Evolutionary conservation across 92 coral and sea anemone genomes (phyloP).

Genomic region (Heteractis magnifica): DNA sequence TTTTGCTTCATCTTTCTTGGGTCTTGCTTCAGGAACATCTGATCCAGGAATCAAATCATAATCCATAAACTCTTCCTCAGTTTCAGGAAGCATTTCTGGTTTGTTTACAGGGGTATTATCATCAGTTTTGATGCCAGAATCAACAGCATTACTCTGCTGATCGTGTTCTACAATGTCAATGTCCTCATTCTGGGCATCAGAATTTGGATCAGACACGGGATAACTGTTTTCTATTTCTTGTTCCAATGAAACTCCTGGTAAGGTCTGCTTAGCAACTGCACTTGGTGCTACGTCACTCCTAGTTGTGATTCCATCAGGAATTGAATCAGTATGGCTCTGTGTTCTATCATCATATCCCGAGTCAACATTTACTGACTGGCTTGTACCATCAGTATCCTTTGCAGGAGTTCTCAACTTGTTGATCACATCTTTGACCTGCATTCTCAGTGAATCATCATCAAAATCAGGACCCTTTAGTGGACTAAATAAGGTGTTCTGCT

Average conservation of each 20-base stretch:
- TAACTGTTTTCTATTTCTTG: neutral
- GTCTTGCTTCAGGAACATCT: neutral
- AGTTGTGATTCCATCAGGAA: neutral
- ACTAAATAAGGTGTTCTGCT: neutral
- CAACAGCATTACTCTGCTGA: neutral
- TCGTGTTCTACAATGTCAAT: neutral
- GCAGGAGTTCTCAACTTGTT: slow-evolving; percentile 16
- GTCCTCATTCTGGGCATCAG: neutral
- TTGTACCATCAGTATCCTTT: neutral
- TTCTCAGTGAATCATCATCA: slow-evolving; percentile 4
- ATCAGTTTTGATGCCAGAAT: neutral
- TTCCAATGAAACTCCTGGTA: neutral
- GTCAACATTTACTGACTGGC: neutral
- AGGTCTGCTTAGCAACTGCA: neutral
- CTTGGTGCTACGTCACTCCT: neutral
- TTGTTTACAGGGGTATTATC: neutral
- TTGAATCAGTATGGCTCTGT: neutral
- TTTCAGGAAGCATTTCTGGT: neutral
- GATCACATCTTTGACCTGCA: slow-evolving; percentile 20
- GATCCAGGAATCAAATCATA: neutral
- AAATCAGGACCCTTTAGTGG: neutral
- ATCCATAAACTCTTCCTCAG: neutral
- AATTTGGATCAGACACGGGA: neutral
- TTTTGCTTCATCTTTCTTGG: neutral
- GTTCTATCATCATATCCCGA: neutral